These are phyloP conservation scores for Pycnonotus jocosus DNA, from an alignment of 2,113 vertebrate genomes.

Conservation along the genomic window DNA sequence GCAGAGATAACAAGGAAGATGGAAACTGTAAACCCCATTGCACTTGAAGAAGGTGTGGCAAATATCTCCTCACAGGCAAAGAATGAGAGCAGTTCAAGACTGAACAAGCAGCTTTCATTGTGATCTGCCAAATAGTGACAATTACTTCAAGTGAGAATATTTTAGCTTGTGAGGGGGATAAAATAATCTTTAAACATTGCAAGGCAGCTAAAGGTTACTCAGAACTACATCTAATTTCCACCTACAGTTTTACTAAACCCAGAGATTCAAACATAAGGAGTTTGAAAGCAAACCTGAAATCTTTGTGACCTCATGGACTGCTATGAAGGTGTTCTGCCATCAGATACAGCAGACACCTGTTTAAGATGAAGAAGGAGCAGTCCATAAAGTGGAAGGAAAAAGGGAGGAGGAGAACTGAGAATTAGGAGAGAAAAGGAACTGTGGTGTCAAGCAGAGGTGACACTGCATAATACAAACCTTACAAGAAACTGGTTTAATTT, in stretches of 20 bases:
- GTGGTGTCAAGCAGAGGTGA: neutral
- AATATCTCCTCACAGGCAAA: neutral
- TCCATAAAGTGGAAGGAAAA: neutral
- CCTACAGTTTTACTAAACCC: neutral
- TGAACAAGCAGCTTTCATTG: neutral
- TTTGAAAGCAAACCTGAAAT: neutral
- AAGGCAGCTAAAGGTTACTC: neutral
- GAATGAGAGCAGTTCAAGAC: neutral
- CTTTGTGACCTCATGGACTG: neutral
- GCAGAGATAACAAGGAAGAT: neutral
- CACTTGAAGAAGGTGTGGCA: neutral
- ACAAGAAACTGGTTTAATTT: neutral
- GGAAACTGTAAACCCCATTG: neutral
- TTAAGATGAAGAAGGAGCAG: neutral
- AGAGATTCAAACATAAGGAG: neutral
- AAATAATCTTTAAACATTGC: neutral
- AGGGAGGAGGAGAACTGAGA: neutral
- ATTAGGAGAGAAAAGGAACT: neutral
- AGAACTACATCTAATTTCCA: neutral
- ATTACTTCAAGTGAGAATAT: neutral
- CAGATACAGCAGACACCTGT: neutral
- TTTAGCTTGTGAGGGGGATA: neutral
- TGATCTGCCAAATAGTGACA: neutral
- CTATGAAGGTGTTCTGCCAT: neutral
- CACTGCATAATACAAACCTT: neutral